Evolutionary conservation across 1,140 invertebrate genomes (phyloP), one percentile per base, ranked within the genome.

Genomic region (Orussus abietinus): DNA sequence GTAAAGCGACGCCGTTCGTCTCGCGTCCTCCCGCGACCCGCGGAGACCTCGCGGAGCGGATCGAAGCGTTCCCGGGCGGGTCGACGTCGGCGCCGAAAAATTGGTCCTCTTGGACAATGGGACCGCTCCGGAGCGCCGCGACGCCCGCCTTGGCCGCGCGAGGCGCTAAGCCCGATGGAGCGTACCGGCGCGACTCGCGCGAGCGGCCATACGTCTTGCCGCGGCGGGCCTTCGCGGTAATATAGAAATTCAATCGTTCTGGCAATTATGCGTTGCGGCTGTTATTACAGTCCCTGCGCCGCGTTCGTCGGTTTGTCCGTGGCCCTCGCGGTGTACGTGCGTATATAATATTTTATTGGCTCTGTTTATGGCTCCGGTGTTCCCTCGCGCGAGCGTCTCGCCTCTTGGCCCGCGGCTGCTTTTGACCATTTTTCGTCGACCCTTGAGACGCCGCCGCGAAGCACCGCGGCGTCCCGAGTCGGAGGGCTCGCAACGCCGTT

Each of bases 171-270:
- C 10, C 33, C 20, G 35, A 33, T 39, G 26, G 36, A 51, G 47
- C 37, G 45, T 34, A 42, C 36, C 34, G 41, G 37, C 50, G 51
- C 47, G n/a, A n/a, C n/a, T n/a, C n/a, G 35, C 22, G 20, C 6
- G 33, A 38, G 29, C 32, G 28, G 53, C 47, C 48, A 55, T 64
- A 55, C 48, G 51, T 66, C 55, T 64, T 55, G 19, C 38, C 31
- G 48, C 26, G 49, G 49, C 34, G 31, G 21, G 38, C 47, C 57
- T 55, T 59, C 57, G 52, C 55, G 55, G 56, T 68, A 66, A 69
- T 69, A 68, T 64, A 69, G 65, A 67, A 69, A 68, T 71, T 67
- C 68, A 69, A 71, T 71, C 66, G 64, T 60, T 62, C 61, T 55
- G 49, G 65, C 61, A 69, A 69, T 69, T 69, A 67, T 65, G 56